Evolutionary conservation across 2,113 vertebrate genomes (phyloP), one percentile per base, ranked within the genome.

Genomic region (Epinephelus fuscoguttatus): DNA sequence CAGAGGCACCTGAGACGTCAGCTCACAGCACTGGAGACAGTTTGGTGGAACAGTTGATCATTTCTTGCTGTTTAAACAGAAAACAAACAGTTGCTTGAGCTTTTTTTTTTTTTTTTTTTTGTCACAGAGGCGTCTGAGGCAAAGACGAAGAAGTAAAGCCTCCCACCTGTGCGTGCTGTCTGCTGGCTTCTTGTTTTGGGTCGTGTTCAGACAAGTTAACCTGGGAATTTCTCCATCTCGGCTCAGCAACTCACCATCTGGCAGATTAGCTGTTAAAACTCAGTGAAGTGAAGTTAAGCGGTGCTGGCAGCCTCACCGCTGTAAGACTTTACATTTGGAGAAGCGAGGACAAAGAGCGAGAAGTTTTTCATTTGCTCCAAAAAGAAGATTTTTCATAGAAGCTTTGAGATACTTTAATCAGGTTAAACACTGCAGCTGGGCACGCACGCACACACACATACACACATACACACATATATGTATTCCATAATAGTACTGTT

Each of bases 161-260:
- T 55, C 56, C 84, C 88, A 84, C 88, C 84, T 87, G 88, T 66
- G 69, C 27, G 70, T 27, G 76, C 80, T 70, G 81, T 78, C 78
- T 82, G 78, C 75, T 67, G 82, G 79, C 75, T 69, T 14, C 15
- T 37, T 37, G 57, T 33, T 56, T 70, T 87, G 75, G 82, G 82
- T 42, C 37, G 45, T 45, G 88, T 87, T 87, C 85, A 87, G 76
- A 89, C 88, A 74, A 55, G 79, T 90, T 87, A 82, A 90, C 88
- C 88, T 87, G 88, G 88, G 85, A 87, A 69, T 74, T 80, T 52
- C 72, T 90, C 85, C 82, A 87, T 80, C 85, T 82, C 84, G 62
- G 84, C 84, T 37, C 15, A 33, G 7, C 88, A 84, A 49, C 70
- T 71, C 81, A 62, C 88, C 88, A 90, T 90, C 88, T 90, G 88